A percentile compares a stretch with the other conserved stretches of the same genome.
These are phyloP conservation scores for Condylostylus longicornis DNA, from an alignment of 1,140 invertebrate genomes.

Conservation along the genomic window DNA sequence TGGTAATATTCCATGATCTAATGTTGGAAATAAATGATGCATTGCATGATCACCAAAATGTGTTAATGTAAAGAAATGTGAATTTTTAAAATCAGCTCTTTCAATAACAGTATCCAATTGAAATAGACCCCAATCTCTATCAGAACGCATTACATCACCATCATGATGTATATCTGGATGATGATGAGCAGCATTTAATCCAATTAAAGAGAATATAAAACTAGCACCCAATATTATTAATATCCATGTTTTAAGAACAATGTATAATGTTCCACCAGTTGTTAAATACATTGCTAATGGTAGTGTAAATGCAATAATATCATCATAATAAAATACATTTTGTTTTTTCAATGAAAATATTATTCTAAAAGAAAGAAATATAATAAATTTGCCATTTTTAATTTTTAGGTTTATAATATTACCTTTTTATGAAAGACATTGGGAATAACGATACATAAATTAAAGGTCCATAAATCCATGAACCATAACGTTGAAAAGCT, in stretches of 20 bases:
- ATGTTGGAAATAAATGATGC: conserved; percentile 68
- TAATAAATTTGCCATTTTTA: conserved; percentile 3
- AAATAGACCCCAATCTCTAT: conserved; percentile 61
- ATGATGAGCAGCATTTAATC: conserved; percentile 65
- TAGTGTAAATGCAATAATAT: conserved; percentile 36
- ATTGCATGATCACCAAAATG: conserved; percentile 62
- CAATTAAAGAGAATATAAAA: conserved; percentile 47
- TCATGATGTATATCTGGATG: conserved; percentile 72
- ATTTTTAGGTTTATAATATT: conserved; percentile 12
- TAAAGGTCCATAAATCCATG: conserved; percentile 36
- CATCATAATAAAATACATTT: conserved; percentile 27
- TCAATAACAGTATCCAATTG: conserved; percentile 63
- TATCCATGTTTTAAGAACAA: conserved; percentile 39
- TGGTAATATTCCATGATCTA: conserved; percentile 57
- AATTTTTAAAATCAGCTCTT: conserved; percentile 50
- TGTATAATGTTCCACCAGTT: conserved; percentile 14
- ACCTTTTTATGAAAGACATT: conserved; percentile 34
- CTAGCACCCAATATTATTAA: conserved; percentile 42
- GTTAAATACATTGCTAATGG: conserved; percentile 37
- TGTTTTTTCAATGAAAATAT: conserved; percentile 19
- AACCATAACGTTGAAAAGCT: conserved; percentile 29
- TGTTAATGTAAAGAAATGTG: conserved; percentile 49
- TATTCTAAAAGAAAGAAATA: conserved; percentile 16
- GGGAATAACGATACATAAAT: conserved; percentile 35
- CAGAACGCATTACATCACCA: conserved; percentile 48